phyloP scores from a whole-genome alignment of 1,140 invertebrate species.

The Chrysoperla carnea region DNA sequence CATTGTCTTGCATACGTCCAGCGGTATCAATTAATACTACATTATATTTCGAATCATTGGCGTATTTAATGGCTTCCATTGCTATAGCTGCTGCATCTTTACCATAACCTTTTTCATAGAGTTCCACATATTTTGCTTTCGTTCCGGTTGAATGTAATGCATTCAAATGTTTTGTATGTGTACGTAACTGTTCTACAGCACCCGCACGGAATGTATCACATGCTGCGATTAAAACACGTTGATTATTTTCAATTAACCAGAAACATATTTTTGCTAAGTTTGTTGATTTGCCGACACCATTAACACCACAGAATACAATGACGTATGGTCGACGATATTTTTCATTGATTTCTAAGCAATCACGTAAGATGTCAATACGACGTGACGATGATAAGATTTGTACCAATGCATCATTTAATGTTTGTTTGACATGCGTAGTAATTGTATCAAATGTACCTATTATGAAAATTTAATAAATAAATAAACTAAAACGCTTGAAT shows the following conservation, averaged over 20 bases:
- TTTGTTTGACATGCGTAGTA: slow-evolving; percentile 61
- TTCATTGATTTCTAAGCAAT: slow-evolving; percentile 74
- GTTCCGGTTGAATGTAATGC: slow-evolving; percentile 70
- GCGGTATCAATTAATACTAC: slow-evolving; percentile 95
- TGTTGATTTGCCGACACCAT: slow-evolving; percentile 98
- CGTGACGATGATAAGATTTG: slow-evolving; percentile 88
- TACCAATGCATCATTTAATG: slow-evolving; percentile 67
- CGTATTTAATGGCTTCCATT: slow-evolving; percentile 86
- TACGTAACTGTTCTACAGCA: slow-evolving; percentile 95
- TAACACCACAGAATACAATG: slow-evolving; percentile 95
- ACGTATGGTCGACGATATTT: slow-evolving; percentile 73
- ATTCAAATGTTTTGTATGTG: slow-evolving; percentile 87
- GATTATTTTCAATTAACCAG: slow-evolving; percentile 97
- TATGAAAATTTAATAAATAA: too few species aligned
- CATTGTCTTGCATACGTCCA: slow-evolving; percentile 99
- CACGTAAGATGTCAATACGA: slow-evolving; percentile 90
- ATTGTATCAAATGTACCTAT: slow-evolving; percentile 83
- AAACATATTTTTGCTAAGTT: slow-evolving; percentile 99
- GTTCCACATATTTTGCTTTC: slow-evolving; percentile 65
- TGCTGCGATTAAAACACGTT: slow-evolving; percentile 92
- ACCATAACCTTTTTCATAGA: slow-evolving; percentile 97
- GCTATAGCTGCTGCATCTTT: slow-evolving; percentile 98
- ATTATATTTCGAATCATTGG: slow-evolving; percentile 65
- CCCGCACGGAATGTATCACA: slow-evolving; percentile 99
- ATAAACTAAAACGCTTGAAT: too few species aligned